Evolutionary conservation across 2,113 vertebrate species (phyloP).

Genomic region (Brienomyrus brachyistius): DNA sequence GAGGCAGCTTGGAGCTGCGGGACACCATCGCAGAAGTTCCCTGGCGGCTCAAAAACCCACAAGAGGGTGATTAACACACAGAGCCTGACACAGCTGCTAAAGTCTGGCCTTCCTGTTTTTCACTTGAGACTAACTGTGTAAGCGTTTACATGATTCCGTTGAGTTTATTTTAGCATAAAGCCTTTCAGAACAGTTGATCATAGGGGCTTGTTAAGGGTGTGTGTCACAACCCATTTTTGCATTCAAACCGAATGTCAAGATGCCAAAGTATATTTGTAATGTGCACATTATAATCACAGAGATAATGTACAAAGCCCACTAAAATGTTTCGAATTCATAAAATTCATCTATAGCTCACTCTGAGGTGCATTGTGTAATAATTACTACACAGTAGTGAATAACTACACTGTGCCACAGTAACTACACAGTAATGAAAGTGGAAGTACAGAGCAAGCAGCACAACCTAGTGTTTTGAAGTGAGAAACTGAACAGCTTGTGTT

Average conservation of each 20-base stretch:
- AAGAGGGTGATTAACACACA: neutral
- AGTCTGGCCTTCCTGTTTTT: neutral
- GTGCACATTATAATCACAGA: neutral
- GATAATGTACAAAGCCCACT: neutral
- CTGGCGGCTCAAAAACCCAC: neutral
- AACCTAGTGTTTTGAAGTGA: neutral
- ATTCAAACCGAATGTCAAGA: neutral
- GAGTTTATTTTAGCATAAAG: neutral
- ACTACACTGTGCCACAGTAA: neutral
- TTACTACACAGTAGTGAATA: neutral
- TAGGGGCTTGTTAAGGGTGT: neutral
- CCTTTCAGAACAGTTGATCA: neutral
- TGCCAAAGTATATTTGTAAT: neutral
- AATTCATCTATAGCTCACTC: neutral
- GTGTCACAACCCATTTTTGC: neutral
- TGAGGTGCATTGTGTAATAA: neutral
- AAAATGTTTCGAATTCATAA: neutral
- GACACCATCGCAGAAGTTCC: neutral
- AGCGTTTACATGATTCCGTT: neutral
- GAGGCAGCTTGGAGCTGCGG: neutral
- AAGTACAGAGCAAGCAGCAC: neutral
- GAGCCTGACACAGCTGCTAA: neutral
- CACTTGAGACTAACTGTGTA: neutral
- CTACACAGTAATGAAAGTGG: neutral
- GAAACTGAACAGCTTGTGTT: conserved; percentile 1